Percentiles rank a stretch among this genome's conserved stretches.
Conservation (phyloP, 2,797 vertebrate genomes). For the Sebastiscus tertius region DNA sequence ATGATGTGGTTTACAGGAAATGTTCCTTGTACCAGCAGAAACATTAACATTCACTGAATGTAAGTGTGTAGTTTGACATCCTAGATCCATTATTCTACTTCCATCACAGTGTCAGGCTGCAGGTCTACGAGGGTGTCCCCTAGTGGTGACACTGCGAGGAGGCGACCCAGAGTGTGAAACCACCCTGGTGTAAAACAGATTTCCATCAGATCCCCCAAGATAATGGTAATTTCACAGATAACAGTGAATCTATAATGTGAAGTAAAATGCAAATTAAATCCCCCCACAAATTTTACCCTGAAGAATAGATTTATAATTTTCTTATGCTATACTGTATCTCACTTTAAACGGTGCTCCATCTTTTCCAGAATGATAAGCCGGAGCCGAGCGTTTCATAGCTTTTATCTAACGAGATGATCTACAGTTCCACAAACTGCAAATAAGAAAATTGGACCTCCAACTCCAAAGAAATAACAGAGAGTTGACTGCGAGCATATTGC, state of each 20-base stretch:
- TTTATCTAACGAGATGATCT: conserved; percentile 76
- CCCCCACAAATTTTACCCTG: conserved; percentile 71
- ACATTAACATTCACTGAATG: conserved; percentile 2
- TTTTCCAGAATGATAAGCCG: conserved; percentile 71
- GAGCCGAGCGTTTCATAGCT: conserved; percentile 58
- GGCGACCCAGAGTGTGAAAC: conserved; percentile 53
- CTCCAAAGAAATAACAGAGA: conserved; percentile 32
- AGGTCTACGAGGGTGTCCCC: conserved; percentile 74
- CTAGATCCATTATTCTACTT: conserved; percentile 19
- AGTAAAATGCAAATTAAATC: conserved; percentile 81
- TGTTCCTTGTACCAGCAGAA: background rate
- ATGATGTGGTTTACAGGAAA: background rate
- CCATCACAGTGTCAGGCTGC: conserved; percentile 31
- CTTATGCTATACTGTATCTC: conserved; percentile 68
- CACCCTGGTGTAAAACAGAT: conserved; percentile 72
- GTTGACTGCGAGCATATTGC: conserved; percentile 1
- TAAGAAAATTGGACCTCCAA: conserved; percentile 60
- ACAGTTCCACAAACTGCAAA: conserved; percentile 50
- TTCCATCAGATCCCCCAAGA: conserved; percentile 77
- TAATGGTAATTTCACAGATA: conserved; percentile 83
- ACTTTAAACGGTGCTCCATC: conserved; percentile 71
- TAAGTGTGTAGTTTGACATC: conserved; percentile 13
- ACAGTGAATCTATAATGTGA: conserved; percentile 73
- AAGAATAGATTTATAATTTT: conserved; percentile 80
- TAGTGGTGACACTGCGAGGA: conserved; percentile 73